phyloP scores from a whole-genome alignment of 2,113 vertebrate genomes.

The Phasianus colchicus region DNA sequence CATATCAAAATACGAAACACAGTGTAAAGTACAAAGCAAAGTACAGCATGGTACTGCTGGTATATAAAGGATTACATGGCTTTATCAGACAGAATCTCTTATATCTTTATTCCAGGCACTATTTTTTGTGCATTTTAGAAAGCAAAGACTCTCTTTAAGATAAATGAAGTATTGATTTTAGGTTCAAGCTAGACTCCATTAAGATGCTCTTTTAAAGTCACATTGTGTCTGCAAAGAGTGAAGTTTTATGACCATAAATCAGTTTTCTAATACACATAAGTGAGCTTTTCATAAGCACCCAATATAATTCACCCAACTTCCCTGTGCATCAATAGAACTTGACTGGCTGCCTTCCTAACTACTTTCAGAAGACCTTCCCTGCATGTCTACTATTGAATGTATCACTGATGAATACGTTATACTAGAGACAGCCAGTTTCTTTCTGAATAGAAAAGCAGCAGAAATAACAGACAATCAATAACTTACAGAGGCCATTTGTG shows the following conservation, averaged over 20 bases:
- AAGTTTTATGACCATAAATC: slow-evolving; percentile 5
- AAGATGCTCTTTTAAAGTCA: slow-evolving; percentile 3
- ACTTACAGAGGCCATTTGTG: neutral
- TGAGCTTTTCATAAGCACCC: neutral
- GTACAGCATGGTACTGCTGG: neutral
- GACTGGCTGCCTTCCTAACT: neutral
- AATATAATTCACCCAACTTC: neutral
- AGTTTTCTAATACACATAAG: slow-evolving; percentile 8
- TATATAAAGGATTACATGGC: neutral
- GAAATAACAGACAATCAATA: neutral
- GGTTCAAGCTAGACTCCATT: slow-evolving; percentile 8
- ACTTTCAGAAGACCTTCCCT: neutral
- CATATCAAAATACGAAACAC: neutral
- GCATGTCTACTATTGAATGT: neutral
- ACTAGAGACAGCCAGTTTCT: neutral
- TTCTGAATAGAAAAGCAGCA: neutral
- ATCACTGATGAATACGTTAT: neutral
- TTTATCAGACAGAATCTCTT: neutral
- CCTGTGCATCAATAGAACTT: neutral
- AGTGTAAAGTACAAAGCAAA: neutral
- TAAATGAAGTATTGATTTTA: slow-evolving; percentile 48
- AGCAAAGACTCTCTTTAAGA: neutral
- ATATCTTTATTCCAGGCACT: neutral
- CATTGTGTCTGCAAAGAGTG: neutral
- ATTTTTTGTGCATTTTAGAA: slow-evolving; percentile 14